A percentile compares a stretch with the other conserved stretches of the same genome.
These are phyloP conservation scores for Ploceus nigricollis DNA, from an alignment of 2,113 vertebrate species.

Conservation along the genomic window DNA sequence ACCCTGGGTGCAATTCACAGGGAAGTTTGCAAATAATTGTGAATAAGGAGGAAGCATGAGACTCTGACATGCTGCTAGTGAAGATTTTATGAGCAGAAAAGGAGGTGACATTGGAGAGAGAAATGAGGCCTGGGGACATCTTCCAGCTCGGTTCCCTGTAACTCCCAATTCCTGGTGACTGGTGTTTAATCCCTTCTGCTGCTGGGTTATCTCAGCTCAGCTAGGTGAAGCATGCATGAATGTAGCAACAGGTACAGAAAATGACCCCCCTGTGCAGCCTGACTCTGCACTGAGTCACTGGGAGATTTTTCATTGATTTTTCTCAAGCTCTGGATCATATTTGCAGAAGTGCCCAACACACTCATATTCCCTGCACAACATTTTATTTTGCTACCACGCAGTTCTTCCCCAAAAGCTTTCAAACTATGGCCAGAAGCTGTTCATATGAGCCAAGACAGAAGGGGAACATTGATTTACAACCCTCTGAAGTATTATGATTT, in stretches of 20 bases:
- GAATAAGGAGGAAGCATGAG: constrained; percentile 40
- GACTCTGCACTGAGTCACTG: neutral
- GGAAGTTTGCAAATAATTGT: constrained; percentile 51
- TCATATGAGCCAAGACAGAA: neutral
- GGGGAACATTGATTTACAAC: constrained; percentile 37
- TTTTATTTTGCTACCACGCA: neutral
- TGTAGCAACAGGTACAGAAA: neutral
- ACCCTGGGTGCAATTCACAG: constrained; percentile 43
- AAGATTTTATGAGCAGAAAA: constrained; percentile 40
- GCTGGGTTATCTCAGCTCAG: neutral
- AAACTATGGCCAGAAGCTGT: neutral
- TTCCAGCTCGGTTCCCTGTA: neutral
- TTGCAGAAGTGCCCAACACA: neutral
- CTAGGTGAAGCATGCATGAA: neutral
- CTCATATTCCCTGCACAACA: neutral
- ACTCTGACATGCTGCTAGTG: neutral
- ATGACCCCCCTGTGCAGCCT: neutral
- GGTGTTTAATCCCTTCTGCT: neutral
- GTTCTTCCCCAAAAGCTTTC: neutral
- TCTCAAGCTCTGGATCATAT: neutral
- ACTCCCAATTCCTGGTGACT: neutral
- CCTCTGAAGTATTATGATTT: constrained; percentile 18
- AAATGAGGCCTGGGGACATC: neutral
- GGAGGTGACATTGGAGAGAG: neutral
- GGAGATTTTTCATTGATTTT: neutral